Evolutionary conservation across 2,113 vertebrate genomes (phyloP), one percentile per base, ranked within the genome.

Genomic region (Phasianus colchicus): DNA sequence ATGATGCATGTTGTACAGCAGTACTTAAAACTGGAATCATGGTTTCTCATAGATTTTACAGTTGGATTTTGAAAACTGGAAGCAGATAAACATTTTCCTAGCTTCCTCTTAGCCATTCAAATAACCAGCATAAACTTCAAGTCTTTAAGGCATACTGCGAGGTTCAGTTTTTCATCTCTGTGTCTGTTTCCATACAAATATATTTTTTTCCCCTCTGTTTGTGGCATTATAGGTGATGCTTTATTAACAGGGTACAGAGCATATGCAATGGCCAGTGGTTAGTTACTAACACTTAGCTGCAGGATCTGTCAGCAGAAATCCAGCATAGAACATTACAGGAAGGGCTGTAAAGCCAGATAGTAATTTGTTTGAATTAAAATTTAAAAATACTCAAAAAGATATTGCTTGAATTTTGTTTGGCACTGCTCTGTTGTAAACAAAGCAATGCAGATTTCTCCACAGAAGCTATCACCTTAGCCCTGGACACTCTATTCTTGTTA

Each of bases 391-490:
- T 7, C 1, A 6, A 73, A 58, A 13, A n/a, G 16, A 22, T 18
- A 48, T 43, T 17, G 76, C 36, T 50, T 25, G 42, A 25, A 18
- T 64, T 63, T 42, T 47, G 8, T 65, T 76, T 73, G 55, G 29
- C 3, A 1, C 55, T 70, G 55, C 38, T 29, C 10, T 25, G n/a
- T 9, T 32, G 27, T 32, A 34, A 78, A 82, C 11, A 25, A 64
- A 84, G 45, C 64, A 12, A 72, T 58, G 61, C 60, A 61, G 66
- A 88, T n/a, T 7, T n/a, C 12, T 7, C 34, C 38, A 13, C 12
- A 40, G 61, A 50, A 48, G 75, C 67, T 75, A 71, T 78, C 89
- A 91, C 87, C 93, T 94, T 88, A 77, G 93, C 36, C 91, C 89
- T 93, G 81, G 40, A 86, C 65, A 29, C 13, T 63, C 2, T 0